phyloP scores from a whole-genome alignment of 2,113 vertebrate genomes.

The Anarhynchus alexandrinus region DNA sequence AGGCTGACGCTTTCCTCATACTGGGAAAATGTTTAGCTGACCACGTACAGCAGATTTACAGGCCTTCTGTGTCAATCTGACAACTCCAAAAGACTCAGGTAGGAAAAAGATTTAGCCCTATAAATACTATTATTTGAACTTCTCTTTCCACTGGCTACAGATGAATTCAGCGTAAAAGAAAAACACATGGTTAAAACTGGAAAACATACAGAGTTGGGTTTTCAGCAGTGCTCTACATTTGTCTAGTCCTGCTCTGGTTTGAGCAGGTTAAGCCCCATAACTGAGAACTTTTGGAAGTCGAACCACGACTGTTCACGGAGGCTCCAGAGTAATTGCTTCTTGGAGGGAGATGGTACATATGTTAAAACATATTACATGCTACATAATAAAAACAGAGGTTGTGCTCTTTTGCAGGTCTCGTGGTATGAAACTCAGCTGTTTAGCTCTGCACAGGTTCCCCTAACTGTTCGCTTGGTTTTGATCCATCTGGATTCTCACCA shows the following conservation, averaged over 20 bases:
- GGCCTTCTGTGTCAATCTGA: not conserved
- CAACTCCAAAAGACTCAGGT: not conserved
- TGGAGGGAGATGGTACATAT: not conserved
- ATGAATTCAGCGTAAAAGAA: not conserved
- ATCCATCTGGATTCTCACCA: constrained; percentile 49
- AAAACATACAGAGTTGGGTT: not conserved
- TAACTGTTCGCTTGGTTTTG: constrained; percentile 7
- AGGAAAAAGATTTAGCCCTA: not conserved
- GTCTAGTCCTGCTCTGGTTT: not conserved
- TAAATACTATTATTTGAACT: not conserved
- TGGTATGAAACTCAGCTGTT: constrained; percentile 9
- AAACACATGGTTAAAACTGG: not conserved
- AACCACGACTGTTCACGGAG: not conserved
- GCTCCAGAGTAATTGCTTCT: not conserved
- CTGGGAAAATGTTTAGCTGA: not conserved
- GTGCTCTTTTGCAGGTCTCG: not conserved
- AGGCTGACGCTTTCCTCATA: not conserved
- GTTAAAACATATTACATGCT: not conserved
- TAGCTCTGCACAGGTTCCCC: constrained; percentile 19
- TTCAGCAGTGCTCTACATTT: not conserved
- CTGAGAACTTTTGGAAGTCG: not conserved
- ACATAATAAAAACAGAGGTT: not conserved
- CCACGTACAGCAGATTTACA: not conserved
- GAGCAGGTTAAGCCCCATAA: not conserved
- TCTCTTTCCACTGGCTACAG: not conserved